These are phyloP conservation scores for Nyctibius bracteatus DNA, from an alignment of 2,113 vertebrate species.

Conservation along the genomic window DNA sequence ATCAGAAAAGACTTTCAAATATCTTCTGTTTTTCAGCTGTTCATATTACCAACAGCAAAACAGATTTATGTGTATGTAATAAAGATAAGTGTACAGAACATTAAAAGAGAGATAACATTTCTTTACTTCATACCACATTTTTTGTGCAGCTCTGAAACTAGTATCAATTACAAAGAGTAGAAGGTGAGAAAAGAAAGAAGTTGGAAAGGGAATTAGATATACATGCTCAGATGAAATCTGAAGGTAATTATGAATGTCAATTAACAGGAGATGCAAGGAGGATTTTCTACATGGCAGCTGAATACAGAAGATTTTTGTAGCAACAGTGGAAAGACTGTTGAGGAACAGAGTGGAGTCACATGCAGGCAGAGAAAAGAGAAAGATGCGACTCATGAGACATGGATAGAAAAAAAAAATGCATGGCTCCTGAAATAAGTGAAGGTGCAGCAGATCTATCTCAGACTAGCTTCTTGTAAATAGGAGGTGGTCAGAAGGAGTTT, in stretches of 20 bases:
- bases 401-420: neutral
- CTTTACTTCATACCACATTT: neutral
- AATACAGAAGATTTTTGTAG: conserved; percentile 22
- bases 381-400: neutral
- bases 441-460: neutral
- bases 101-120: neutral
- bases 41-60: neutral
- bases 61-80: neutral
- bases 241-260: neutral
- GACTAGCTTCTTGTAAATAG: neutral
- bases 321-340: neutral
- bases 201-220: neutral
- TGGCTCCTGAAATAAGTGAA: neutral
- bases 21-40: conserved; percentile 14
- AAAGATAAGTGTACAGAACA: neutral
- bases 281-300: neutral
- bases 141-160: neutral
- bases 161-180: neutral
- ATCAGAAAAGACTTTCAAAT: neutral
- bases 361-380: neutral
- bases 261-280: neutral
- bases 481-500: neutral
- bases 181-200: neutral
- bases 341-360: neutral
- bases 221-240: neutral